Percentiles rank a stretch among this genome's conserved stretches.
These are phyloP conservation scores for Pogonus chalceus DNA, from an alignment of 1,140 invertebrate species.

Conservation along the genomic window DNA sequence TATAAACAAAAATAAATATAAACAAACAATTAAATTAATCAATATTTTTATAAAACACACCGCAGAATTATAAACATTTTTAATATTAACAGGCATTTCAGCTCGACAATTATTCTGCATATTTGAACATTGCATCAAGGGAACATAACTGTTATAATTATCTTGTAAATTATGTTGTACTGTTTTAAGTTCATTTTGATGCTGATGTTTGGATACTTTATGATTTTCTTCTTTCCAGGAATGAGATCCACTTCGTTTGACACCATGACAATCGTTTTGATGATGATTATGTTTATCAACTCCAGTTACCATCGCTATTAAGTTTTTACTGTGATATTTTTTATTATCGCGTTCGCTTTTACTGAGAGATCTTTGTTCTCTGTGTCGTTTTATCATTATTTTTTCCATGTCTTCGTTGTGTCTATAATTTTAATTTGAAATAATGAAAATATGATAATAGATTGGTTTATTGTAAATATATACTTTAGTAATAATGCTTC, in stretches of 20 bases:
- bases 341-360: conserved; percentile 33
- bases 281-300: conserved; percentile 11
- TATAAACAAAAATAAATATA: conserved; percentile 15
- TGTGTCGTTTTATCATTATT: conserved; percentile 58
- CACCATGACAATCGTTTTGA: conserved; percentile 32
- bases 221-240: conserved; percentile 45
- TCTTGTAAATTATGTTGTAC: not conserved
- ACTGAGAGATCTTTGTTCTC: conserved; percentile 45
- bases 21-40: not conserved
- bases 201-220: conserved; percentile 42
- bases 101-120: conserved; percentile 1
- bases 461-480: conserved; percentile 7
- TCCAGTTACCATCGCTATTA: not conserved
- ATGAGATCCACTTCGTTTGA: conserved; percentile 45
- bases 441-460: conserved; percentile 16
- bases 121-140: conserved; percentile 2
- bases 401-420: conserved; percentile 74
- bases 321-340: conserved; percentile 26
- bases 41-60: not conserved
- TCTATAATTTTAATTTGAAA: no score
- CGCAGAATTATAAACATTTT: not conserved
- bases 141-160: not conserved
- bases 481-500: conserved; percentile 45
- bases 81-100: conserved; percentile 5
- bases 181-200: conserved; percentile 19